These are phyloP conservation scores for Pachyrhynchus sulphureomaculatus DNA, from an alignment of 1,140 invertebrate genomes.

Conservation along the genomic window DNA sequence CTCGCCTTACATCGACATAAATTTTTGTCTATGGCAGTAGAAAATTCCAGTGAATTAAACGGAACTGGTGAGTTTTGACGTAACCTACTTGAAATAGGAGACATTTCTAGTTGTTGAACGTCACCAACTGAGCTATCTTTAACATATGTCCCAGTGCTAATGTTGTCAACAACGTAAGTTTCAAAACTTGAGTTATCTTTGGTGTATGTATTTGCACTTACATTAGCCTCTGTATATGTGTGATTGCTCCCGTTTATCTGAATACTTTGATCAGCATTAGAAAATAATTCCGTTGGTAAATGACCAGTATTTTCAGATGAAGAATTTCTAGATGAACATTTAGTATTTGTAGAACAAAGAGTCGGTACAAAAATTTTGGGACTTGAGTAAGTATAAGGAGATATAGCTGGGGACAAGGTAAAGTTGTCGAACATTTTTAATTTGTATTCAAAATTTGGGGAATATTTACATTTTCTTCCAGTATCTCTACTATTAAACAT, in stretches of 20 bases:
- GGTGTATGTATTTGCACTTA: slow-evolving; percentile 34
- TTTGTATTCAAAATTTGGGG: slow-evolving; percentile 10
- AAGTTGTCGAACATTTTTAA: slow-evolving; percentile 7
- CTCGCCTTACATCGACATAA: too few species aligned
- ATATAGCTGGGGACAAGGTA: slow-evolving; percentile 11
- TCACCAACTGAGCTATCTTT: slow-evolving; percentile 32
- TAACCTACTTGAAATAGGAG: slow-evolving; percentile 13
- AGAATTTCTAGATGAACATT: slow-evolving; percentile 2
- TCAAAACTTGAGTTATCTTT: slow-evolving; percentile 33
- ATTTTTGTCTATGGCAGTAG: too few species aligned
- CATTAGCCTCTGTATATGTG: slow-evolving; percentile 29
- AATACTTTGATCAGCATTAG: not conserved
- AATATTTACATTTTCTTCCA: not conserved
- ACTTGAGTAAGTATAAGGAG: not conserved
- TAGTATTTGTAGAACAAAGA: slow-evolving; percentile 7
- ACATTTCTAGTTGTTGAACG: slow-evolving; percentile 12
- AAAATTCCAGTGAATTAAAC: slow-evolving; percentile 8
- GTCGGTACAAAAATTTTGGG: not conserved
- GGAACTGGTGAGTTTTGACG: not conserved
- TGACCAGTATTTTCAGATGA: not conserved
- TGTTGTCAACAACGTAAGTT: slow-evolving; percentile 35
- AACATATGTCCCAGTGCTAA: slow-evolving; percentile 34
- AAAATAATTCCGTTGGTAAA: not conserved
- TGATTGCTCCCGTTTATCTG: slow-evolving; percentile 12
- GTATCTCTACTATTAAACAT: not conserved